phyloP scores from a whole-genome alignment of 2,113 vertebrate genomes.

The Thinocorus orbignyianus region DNA sequence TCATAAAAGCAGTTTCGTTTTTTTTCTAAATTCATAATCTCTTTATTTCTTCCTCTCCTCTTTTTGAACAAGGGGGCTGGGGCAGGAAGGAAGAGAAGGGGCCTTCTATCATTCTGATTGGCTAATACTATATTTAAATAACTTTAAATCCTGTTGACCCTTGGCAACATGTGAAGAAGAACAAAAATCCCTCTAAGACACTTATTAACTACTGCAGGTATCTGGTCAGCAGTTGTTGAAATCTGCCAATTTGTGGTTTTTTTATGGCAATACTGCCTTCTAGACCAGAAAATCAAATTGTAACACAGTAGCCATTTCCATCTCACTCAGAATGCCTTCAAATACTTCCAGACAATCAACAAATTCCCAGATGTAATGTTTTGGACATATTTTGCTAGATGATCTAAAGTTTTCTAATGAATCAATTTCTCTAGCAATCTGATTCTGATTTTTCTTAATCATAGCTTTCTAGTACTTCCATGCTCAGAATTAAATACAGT shows the following conservation, averaged over 20 bases:
- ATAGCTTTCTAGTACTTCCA: not conserved
- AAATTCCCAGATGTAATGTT: not conserved
- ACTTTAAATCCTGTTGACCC: not conserved
- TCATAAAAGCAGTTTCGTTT: too few species aligned
- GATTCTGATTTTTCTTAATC: not conserved
- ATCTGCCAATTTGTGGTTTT: not conserved
- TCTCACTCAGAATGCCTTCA: not conserved
- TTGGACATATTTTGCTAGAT: not conserved
- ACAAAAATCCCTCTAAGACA: not conserved
- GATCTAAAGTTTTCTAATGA: not conserved
- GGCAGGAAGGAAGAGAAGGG: too few species aligned
- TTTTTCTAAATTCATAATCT: too few species aligned
- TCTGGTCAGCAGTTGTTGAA: not conserved
- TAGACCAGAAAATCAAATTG: not conserved
- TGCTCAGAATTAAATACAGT: not conserved
- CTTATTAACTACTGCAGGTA: not conserved
- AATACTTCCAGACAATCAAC: not conserved
- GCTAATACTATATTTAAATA: not conserved
- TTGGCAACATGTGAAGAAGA: fast-evolving
- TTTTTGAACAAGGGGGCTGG: too few species aligned
- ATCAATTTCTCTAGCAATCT: not conserved
- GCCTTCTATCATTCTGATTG: too few species aligned
- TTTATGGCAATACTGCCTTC: not conserved
- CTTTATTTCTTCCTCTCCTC: too few species aligned
- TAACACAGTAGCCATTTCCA: not conserved